Conservation (phyloP, 1,140 invertebrate genomes). For the Meteorus sp. region DNA sequence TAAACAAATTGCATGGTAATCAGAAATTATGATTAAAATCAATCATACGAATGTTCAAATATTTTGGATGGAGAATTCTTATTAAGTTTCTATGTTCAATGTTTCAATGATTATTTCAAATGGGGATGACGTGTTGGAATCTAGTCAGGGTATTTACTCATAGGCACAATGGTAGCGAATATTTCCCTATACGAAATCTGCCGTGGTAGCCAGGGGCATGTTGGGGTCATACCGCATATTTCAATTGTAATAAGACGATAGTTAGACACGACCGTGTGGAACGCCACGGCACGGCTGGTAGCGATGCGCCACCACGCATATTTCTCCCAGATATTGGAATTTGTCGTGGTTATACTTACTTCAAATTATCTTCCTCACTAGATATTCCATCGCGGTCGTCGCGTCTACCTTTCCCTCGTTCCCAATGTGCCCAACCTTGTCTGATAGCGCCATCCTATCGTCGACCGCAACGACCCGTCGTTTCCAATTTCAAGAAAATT, state of each 20-base stretch:
- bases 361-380: constrained; percentile 57
- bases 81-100: too few species aligned
- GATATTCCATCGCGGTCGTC: constrained; percentile 48
- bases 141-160: too few species aligned
- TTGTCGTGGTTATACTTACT: constrained; percentile 59
- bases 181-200: background rate
- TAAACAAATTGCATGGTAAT: background rate
- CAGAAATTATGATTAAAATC: too few species aligned
- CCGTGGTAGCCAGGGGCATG: background rate
- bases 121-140: too few species aligned
- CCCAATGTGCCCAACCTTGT: constrained; percentile 31
- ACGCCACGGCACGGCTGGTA: constrained; percentile 43
- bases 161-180: background rate
- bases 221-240: constrained; percentile 30
- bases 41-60: too few species aligned
- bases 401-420: constrained; percentile 22
- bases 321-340: constrained; percentile 60
- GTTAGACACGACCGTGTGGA: constrained; percentile 48
- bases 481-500: constrained; percentile 23
- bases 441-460: constrained; percentile 35
- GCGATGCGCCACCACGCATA: constrained; percentile 47
- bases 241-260: constrained; percentile 49
- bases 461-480: constrained; percentile 13
- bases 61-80: too few species aligned
- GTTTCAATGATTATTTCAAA: too few species aligned